Evolutionary conservation across 2,113 vertebrate species (phyloP).

Genomic region (Scatophagus argus): DNA sequence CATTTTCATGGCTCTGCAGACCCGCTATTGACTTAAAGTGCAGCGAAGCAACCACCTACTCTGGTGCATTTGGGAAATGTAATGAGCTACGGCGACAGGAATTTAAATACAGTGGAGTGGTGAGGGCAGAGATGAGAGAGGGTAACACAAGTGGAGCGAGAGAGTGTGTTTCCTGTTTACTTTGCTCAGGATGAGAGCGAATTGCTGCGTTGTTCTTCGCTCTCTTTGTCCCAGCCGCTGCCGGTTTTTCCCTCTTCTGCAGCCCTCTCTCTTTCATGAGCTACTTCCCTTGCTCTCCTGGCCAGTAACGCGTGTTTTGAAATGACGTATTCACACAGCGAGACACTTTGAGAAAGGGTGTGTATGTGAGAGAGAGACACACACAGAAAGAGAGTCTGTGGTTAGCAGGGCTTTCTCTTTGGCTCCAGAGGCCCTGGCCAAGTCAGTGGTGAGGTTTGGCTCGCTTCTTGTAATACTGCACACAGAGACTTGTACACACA

Average conservation of each 20-base stretch:
- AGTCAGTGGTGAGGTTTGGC: slow-evolving; percentile 83
- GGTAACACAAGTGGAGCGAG: slow-evolving; percentile 45
- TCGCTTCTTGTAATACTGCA: slow-evolving; percentile 52
- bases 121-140: slow-evolving; percentile 66
- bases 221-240: slow-evolving; percentile 41
- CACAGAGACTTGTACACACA: slow-evolving; percentile 19
- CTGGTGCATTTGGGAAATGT: slow-evolving; percentile 69
- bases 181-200: slow-evolving; percentile 49
- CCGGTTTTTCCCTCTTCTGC: slow-evolving; percentile 39
- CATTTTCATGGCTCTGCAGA: slow-evolving; percentile 70
- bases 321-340: slow-evolving; percentile 77
- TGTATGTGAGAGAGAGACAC: slow-evolving; percentile 54
- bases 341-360: slow-evolving; percentile 64
- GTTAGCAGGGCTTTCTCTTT: slow-evolving; percentile 80
- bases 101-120: slow-evolving; percentile 70
- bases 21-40: slow-evolving; percentile 74
- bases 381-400: slow-evolving; percentile 71
- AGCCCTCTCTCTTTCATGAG: slow-evolving; percentile 47
- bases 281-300: slow-evolving; percentile 55
- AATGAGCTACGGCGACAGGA: slow-evolving; percentile 63
- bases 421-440: slow-evolving; percentile 84
- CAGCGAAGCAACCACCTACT: slow-evolving; percentile 71
- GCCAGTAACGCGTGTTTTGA: slow-evolving; percentile 72
- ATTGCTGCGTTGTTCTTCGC: slow-evolving; percentile 47
- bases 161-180: slow-evolving; percentile 60